phyloP scores from a whole-genome alignment of 2,113 vertebrate species.

The Onychostoma macrolepis region DNA sequence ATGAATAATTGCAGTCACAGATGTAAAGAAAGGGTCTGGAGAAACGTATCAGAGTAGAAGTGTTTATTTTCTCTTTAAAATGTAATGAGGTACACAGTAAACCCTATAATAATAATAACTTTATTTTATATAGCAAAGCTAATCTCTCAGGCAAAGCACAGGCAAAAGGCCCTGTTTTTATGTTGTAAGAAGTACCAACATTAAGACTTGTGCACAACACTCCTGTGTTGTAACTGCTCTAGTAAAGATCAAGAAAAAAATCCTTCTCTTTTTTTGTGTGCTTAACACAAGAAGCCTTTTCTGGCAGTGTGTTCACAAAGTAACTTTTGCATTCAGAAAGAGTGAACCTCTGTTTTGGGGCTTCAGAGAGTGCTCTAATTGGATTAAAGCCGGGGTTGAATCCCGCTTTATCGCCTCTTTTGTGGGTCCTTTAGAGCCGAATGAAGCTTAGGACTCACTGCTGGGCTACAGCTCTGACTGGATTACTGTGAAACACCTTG shows the following conservation, averaged over 20 bases:
- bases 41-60: not conserved
- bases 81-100: not conserved
- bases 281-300: constrained; percentile 65
- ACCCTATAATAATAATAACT: too few relatives aligned
- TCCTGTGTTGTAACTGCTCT: not conserved
- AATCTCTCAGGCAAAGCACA: too few relatives aligned
- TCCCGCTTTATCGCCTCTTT: constrained; percentile 62
- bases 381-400: constrained; percentile 74
- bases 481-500: constrained; percentile 71
- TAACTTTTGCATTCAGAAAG: constrained; percentile 67
- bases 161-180: not conserved
- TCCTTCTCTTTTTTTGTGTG: constrained; percentile 37
- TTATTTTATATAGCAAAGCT: not conserved
- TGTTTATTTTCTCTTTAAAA: not conserved
- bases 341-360: constrained; percentile 66
- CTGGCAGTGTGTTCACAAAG: constrained; percentile 61
- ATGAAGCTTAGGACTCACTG: constrained; percentile 59
- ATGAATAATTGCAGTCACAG: not conserved
- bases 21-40: not conserved
- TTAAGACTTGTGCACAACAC: not conserved
- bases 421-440: constrained; percentile 58
- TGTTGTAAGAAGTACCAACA: not conserved
- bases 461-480: constrained; percentile 44
- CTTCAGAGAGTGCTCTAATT: constrained; percentile 73
- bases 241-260: constrained; percentile 45